A percentile compares a stretch with the other conserved stretches of the same genome.
Evolutionary conservation across 2,113 vertebrate species (phyloP).

Genomic region (Periophthalmus modestus): DNA sequence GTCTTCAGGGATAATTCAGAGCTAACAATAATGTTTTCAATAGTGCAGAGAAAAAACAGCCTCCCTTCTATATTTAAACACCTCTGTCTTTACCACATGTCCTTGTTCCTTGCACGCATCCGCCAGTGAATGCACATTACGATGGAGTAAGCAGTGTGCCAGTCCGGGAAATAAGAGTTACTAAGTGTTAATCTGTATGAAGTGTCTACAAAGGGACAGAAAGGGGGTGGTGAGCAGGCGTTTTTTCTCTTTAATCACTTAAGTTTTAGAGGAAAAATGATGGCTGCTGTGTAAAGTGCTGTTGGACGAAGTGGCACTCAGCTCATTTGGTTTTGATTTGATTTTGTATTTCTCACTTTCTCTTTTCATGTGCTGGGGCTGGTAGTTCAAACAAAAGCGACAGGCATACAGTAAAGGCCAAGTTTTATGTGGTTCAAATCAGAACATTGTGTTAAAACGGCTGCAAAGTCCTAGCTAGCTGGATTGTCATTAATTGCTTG

Average conservation of each 20-base stretch:
- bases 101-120: constrained; percentile 58
- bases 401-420: constrained; percentile 43
- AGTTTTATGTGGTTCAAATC: constrained; percentile 38
- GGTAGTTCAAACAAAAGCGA: constrained; percentile 53
- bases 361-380: constrained; percentile 44
- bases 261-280: constrained; percentile 61
- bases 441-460: constrained; percentile 22
- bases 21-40: constrained; percentile 50
- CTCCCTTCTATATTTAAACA: constrained; percentile 18
- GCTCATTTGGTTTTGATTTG: constrained; percentile 68
- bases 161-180: constrained; percentile 36
- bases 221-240: constrained; percentile 46
- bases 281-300: constrained; percentile 61
- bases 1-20: constrained; percentile 54
- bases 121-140: constrained; percentile 54
- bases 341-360: constrained; percentile 56
- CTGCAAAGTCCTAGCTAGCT: not conserved
- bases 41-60: constrained; percentile 27
- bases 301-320: constrained; percentile 56
- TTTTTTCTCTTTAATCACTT: constrained; percentile 41
- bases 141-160: constrained; percentile 45
- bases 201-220: constrained; percentile 51
- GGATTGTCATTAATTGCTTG: not conserved
- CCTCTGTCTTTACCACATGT: constrained; percentile 32
- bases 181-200: constrained; percentile 58